A percentile compares a stretch with the other conserved stretches of the same genome.
phyloP scores from a whole-genome alignment of 2,888 invertebrate species.

The Rutpela maculata region DNA sequence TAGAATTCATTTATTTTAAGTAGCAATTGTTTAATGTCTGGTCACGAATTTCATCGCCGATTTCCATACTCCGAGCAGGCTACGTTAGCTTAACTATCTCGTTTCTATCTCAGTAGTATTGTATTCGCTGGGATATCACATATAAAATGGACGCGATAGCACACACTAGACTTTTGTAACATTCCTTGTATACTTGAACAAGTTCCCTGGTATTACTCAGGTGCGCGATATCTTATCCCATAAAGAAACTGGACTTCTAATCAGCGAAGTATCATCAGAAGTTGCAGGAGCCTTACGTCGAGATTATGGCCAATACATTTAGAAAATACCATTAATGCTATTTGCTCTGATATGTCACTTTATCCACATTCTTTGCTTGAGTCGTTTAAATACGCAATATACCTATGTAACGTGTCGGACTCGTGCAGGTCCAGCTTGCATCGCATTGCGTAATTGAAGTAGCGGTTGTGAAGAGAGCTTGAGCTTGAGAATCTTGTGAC shows the following conservation, averaged over 20 bases:
- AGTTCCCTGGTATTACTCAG: background rate
- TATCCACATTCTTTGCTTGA: conserved; percentile 15
- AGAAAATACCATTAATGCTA: background rate
- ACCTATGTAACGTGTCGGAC: background rate
- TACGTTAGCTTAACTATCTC: conserved; percentile 27
- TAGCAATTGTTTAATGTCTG: conserved; percentile 49
- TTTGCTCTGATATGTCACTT: conserved; percentile 10
- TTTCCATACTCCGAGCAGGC: conserved; percentile 38
- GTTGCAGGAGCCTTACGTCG: conserved; percentile 23
- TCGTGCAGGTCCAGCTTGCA: background rate
- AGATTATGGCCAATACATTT: conserved; percentile 7
- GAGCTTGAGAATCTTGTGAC: too few species aligned
- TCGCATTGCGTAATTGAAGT: too few species aligned
- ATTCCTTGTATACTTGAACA: conserved; percentile 30
- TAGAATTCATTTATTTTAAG: conserved; percentile 52
- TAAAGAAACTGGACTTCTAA: conserved; percentile 38
- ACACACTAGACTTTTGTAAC: conserved; percentile 22
- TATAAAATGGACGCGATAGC: conserved; percentile 10
- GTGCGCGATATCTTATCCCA: conserved; percentile 28
- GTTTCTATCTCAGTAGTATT: conserved; percentile 32
- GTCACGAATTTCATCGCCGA: conserved; percentile 49
- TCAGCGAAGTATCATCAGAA: conserved; percentile 33
- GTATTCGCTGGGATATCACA: conserved; percentile 19
- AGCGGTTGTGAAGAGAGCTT: too few species aligned
- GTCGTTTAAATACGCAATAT: background rate